A percentile compares a stretch with the other conserved stretches of the same genome.
phyloP scores from a whole-genome alignment of 2,113 vertebrate species.

The Cricetomys ansorgei region DNA sequence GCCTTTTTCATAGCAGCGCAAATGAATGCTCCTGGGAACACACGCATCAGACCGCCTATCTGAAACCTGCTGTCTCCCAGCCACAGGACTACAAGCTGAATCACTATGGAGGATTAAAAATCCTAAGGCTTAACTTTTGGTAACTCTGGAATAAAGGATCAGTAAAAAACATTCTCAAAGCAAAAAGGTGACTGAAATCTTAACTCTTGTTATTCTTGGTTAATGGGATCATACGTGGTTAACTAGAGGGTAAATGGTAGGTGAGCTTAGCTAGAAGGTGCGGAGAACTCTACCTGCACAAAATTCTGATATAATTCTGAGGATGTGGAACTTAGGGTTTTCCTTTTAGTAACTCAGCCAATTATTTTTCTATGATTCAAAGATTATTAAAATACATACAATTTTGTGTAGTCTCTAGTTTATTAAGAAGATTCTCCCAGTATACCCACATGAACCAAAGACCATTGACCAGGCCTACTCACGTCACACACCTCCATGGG shows the following conservation, averaged over 20 bases:
- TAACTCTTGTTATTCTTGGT: background rate
- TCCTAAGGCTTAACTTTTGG: conserved; percentile 20
- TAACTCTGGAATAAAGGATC: conserved; percentile 40
- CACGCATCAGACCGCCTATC: background rate
- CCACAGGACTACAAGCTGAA: background rate
- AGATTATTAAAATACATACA: conserved; percentile 51
- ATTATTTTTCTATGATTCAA: conserved; percentile 44
- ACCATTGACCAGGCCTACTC: background rate
- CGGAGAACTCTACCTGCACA: background rate
- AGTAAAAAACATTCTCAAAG: conserved; percentile 41
- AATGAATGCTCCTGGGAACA: background rate
- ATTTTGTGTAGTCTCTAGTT: conserved; percentile 44
- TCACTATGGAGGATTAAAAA: conserved; percentile 23
- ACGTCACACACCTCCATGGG: background rate
- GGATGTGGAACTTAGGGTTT: background rate
- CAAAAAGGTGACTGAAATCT: conserved; percentile 47
- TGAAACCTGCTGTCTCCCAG: conserved; percentile 11
- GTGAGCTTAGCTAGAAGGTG: background rate
- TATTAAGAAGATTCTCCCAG: conserved; percentile 67
- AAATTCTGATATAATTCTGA: background rate
- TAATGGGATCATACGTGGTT: background rate
- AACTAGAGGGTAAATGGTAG: background rate
- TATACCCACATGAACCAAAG: conserved; percentile 43
- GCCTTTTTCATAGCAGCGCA: conserved; percentile 35
- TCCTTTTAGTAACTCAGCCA: conserved; percentile 14